Evolutionary conservation across 2,797 vertebrate species (phyloP).

Genomic region (Sebastes wilsoni): DNA sequence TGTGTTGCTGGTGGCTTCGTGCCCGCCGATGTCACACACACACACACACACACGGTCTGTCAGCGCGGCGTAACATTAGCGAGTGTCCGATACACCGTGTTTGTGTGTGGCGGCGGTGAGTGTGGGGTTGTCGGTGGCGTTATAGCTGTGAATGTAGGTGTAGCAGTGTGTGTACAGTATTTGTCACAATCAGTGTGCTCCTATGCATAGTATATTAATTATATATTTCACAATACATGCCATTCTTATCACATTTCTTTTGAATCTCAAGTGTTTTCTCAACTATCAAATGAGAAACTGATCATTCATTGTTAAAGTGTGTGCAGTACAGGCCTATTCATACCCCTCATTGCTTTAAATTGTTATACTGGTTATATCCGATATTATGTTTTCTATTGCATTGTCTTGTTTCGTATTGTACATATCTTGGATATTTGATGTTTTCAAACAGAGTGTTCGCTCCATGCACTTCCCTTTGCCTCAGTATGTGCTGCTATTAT

Average conservation of each 20-base stretch:
- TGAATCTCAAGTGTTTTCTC: neutral
- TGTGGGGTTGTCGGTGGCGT: too few species aligned
- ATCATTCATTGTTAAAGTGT: neutral
- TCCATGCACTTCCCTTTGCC: neutral
- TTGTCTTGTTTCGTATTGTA: neutral
- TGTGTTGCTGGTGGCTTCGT: too few species aligned
- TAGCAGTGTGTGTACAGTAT: too few species aligned
- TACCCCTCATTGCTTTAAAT: neutral
- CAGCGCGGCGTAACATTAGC: too few species aligned
- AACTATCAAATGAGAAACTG: neutral
- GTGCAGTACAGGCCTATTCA: neutral
- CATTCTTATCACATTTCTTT: neutral
- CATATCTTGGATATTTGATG: neutral
- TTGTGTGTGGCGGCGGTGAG: too few species aligned
- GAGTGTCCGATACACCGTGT: too few species aligned
- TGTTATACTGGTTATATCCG: neutral
- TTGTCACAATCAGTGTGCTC: neutral
- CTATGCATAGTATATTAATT: neutral
- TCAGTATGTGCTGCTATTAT: constrained; percentile 4
- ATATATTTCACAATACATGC: neutral
- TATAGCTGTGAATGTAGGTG: too few species aligned
- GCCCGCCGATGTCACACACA: too few species aligned
- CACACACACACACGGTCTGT: too few species aligned
- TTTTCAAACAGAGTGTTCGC: neutral
- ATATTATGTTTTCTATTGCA: neutral